Conservation (phyloP, 2,888 invertebrate species). For the Drosophila fulvimacula region DNA sequence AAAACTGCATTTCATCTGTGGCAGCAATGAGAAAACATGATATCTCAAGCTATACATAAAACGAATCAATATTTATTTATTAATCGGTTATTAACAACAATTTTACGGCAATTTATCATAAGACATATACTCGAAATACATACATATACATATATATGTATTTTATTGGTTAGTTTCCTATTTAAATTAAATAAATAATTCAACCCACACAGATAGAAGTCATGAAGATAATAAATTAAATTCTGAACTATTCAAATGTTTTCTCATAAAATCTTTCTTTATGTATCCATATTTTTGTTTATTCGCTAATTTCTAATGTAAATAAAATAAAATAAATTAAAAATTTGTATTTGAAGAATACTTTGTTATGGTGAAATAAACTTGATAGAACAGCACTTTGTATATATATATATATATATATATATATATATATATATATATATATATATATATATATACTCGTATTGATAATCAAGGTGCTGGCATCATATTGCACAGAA, state of each 20-base stretch:
- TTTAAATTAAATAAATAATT: background rate
- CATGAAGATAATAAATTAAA: background rate
- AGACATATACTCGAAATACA: background rate
- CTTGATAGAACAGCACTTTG: conserved; percentile 18
- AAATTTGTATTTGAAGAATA: background rate
- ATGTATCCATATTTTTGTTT: background rate
- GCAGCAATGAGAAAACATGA: conserved; percentile 1
- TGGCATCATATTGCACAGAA: conserved; percentile 33
- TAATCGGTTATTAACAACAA: conserved; percentile 1
- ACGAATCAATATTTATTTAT: conserved; percentile 2
- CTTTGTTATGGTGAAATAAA: conserved; percentile 11
- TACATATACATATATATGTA: background rate
- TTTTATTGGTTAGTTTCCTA: too few species aligned
- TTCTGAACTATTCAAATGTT: background rate
- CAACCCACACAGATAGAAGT: background rate
- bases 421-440: background rate
- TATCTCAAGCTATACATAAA: background rate
- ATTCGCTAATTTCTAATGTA: background rate
- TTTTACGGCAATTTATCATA: conserved; percentile 1
- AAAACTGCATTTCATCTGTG: conserved; percentile 3
- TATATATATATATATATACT: too few species aligned
- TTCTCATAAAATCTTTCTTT: background rate
- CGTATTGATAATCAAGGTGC: conserved; percentile 16
- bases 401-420: background rate
- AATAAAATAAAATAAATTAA: background rate